These are phyloP conservation scores for Camelus bactrianus DNA, from an alignment of 2,113 vertebrate species.

Conservation along the genomic window DNA sequence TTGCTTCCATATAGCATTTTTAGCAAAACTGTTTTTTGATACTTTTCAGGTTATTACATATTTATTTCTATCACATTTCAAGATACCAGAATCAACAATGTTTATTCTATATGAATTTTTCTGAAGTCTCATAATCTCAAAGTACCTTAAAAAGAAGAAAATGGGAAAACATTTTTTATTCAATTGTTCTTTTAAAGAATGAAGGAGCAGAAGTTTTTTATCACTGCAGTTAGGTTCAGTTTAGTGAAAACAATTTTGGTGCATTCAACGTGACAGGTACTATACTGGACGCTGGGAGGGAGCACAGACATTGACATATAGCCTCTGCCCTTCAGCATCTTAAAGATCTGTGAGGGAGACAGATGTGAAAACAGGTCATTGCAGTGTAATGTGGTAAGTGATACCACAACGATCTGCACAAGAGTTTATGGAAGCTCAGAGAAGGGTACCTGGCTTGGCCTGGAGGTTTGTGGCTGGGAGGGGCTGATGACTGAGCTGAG, in stretches of 20 bases:
- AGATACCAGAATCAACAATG: not conserved
- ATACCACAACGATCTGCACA: not conserved
- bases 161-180: not conserved
- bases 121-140: not conserved
- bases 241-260: not conserved
- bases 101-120: not conserved
- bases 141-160: not conserved
- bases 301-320: not conserved
- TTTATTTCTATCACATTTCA: not conserved
- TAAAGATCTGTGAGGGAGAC: not conserved
- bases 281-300: not conserved
- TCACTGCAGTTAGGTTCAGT: not conserved
- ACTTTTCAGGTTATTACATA: not conserved
- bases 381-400: not conserved
- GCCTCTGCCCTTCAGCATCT: not conserved
- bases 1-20: not conserved
- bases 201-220: not conserved
- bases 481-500: not conserved
- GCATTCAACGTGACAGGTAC: not conserved
- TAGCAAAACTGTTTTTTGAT: not conserved
- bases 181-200: not conserved
- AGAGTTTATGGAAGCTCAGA: not conserved
- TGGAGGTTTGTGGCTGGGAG: not conserved
- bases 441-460: not conserved
- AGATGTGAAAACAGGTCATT: not conserved